phyloP scores from a whole-genome alignment of 2,888 invertebrate genomes.

The Boloria euphrosyne region DNA sequence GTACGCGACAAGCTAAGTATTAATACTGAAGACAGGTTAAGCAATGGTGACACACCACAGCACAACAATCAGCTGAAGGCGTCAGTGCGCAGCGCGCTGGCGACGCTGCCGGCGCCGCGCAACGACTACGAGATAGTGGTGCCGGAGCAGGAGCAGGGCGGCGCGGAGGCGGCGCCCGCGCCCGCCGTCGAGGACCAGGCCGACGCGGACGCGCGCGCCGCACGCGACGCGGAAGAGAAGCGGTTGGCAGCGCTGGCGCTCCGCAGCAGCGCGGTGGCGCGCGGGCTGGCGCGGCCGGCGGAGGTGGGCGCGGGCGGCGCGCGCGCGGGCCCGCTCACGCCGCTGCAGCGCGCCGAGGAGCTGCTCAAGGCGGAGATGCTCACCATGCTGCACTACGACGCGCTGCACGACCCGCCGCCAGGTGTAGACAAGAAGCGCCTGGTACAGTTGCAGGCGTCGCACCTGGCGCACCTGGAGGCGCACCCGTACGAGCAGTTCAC shows the following conservation, averaged over 20 bases:
- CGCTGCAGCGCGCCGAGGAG: conserved; percentile 97
- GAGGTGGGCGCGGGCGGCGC: conserved; percentile 94
- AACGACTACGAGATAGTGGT: conserved; percentile 99
- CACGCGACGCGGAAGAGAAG: conserved; percentile 86
- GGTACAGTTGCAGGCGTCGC: conserved; percentile 84
- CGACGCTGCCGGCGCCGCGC: conserved; percentile 92
- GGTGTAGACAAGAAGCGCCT: conserved; percentile 80
- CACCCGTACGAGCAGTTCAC: conserved; percentile 91
- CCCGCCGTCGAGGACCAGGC: conserved; percentile 90
- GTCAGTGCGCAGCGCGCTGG: conserved; percentile 89
- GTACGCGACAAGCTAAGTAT: conserved; percentile 97
- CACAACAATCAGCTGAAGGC: conserved; percentile 85
- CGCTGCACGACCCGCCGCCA: conserved; percentile 87
- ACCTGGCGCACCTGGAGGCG: conserved; percentile 91
- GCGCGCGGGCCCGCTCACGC: conserved; percentile 88
- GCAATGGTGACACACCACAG: conserved; percentile 87
- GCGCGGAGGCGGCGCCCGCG: conserved; percentile 43
- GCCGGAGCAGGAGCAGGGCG: conserved; percentile 87
- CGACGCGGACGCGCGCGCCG: conserved; percentile 88
- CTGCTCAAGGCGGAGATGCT: conserved; percentile 98
- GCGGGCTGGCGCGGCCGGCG: conserved; percentile 88
- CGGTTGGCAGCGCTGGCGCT: conserved; percentile 57
- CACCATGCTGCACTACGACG: conserved; percentile 96
- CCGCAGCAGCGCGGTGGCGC: conserved; percentile 43
- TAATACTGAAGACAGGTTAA: conserved; percentile 92